Evolutionary conservation across 1,140 invertebrate species (phyloP), one percentile per base, ranked within the genome.

Genomic region (Rhyzopertha dominica): DNA sequence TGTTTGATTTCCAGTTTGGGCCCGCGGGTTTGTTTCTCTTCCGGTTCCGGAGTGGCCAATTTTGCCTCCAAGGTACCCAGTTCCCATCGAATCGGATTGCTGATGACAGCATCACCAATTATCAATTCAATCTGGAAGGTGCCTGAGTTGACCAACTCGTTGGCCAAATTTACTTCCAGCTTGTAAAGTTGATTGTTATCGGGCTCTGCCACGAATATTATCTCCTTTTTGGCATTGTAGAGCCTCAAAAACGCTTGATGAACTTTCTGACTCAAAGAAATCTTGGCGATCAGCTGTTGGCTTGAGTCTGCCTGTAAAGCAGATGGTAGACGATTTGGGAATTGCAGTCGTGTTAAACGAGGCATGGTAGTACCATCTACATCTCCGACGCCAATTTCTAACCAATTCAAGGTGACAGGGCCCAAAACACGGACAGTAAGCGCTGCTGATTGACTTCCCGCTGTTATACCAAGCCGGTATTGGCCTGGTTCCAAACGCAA

Each of bases 211-310:
- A 97, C 84, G 65, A 94, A 97, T 54, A 95, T 84, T 20, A 95
- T 87, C 73, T 98, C 94, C 50, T 84, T 78, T 34, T 79, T 73
- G 12, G 71, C 63, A 58, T 85, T 70, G 18, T 72, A 74, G 14
- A 98, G 75, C 14, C 87, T 78, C 3, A 98, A 80, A 71, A 98
- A 98, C 0, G 90, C 86, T 73, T 98, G 94, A 68, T 98, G 95
- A 20, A 92, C 86, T 24, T 77, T 69, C 47, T 93, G 78, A 1
- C 81, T 89, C 1, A 97, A 67, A 1, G 75, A 66, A 66, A 95
- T 91, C 61, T 87, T 87, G 43, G 96, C 71, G 1, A 87, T 71
- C 23, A 98, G 67, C 67, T 92, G 93, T 66, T 97, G 92, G 51
- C 92, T 84, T 43, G 80, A 82, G 71, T 98, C 93, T 13, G 86